Evolutionary conservation across 2,888 invertebrate genomes (phyloP), one percentile per base, ranked within the genome.

Genomic region (Ornithoptera alexandrae): DNA sequence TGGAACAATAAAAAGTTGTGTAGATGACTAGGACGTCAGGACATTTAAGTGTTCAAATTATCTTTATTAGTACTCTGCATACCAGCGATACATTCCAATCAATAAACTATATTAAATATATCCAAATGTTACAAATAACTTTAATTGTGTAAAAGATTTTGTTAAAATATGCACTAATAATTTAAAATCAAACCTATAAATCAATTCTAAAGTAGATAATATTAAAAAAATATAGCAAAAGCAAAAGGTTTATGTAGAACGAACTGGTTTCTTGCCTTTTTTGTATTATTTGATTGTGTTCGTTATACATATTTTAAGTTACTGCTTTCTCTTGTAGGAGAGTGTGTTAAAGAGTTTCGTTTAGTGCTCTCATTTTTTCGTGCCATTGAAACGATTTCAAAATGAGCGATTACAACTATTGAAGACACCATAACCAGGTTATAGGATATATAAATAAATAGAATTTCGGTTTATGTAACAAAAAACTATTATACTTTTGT

Each of bases 251-350:
- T 53, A n/a, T 53, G n/a, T 53, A 18, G 53, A 53, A 53, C 53
- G n/a, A 53, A 53, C 53, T 6, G n/a, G n/a, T n/a, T 50, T 66
- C 24, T 60, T 10, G 36, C 60, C 36, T 66, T 64, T 63, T 64
- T 24, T 70, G 22, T 59, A 30, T 62, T 62, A 53, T 60, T 62
- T n/a, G 66, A 59, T 22, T 59, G 24, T 62, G 46, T 65, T 62
- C 62, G 67, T 70, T 70, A 62, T 64, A 67, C 70, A 67, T 22
- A 70, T 67, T 20, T 70, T 64, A 70, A 70, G 60, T 67, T 59
- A 46, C 46, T 59, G 61, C 70, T 70, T 67, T 70, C 70, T 67
- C 64, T 67, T 67, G 57, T 67, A 67, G 70, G 36, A 67, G 67
- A 70, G 70, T 67, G 50, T 60, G 70, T 53, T 60, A 65, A 67